A percentile compares a stretch with the other conserved stretches of the same genome.
Conservation (phyloP, 2,888 invertebrate species). For the Eupithecia subfuscata region DNA sequence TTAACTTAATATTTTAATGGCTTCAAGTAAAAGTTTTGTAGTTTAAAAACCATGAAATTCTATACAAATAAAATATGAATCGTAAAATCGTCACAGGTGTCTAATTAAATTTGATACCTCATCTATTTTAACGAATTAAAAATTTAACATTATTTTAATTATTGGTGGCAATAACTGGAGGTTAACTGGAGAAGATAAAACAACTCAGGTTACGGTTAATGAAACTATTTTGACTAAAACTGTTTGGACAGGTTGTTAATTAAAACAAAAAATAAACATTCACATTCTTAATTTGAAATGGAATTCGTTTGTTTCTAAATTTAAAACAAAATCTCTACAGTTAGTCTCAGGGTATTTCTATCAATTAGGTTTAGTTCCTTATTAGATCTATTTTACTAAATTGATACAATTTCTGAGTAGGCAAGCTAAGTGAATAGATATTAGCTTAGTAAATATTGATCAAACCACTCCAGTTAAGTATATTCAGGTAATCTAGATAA, state of each 20-base stretch:
- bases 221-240: constrained; percentile 14
- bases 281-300: background rate
- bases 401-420: background rate
- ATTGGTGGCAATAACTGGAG: constrained; percentile 23
- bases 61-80: constrained; percentile 35
- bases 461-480: constrained; percentile 30
- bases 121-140: constrained; percentile 36
- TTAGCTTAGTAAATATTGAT: constrained; percentile 27
- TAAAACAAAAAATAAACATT: background rate
- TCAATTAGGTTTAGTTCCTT: background rate
- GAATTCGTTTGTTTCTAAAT: background rate
- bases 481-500: constrained; percentile 34
- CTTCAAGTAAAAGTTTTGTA: constrained; percentile 22
- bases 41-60: constrained; percentile 39
- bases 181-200: constrained; percentile 13
- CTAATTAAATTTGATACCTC: constrained; percentile 43
- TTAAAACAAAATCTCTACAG: background rate
- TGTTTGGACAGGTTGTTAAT: constrained; percentile 2
- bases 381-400: background rate
- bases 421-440: constrained; percentile 14
- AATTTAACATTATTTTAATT: constrained; percentile 31
- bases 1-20: constrained; percentile 15
- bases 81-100: constrained; percentile 47
- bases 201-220: constrained; percentile 12
- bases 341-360: background rate